A percentile compares a stretch with the other conserved stretches of the same genome.
Conservation (phyloP, 2,113 vertebrate genomes). For the Bothrops jararaca region DNA sequence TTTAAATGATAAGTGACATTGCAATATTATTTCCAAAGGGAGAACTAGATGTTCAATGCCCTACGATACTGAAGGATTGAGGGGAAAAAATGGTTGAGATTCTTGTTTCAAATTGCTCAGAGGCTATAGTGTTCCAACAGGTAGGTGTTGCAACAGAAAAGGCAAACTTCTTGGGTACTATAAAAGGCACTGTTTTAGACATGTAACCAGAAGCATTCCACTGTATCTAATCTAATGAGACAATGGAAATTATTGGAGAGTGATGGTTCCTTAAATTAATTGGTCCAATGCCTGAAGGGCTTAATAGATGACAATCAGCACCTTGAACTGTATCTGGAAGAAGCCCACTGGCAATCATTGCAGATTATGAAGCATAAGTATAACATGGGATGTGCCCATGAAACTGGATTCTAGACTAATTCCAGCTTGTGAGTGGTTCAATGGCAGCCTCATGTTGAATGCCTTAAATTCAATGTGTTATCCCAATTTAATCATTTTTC, state of each 20-base stretch:
- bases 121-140: neutral
- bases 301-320: too few relatives aligned
- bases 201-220: neutral
- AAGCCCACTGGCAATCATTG: too few relatives aligned
- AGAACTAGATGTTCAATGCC: neutral
- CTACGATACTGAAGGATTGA: neutral
- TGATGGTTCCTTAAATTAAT: too few relatives aligned
- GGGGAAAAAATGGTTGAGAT: neutral
- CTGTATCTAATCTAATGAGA: too few relatives aligned
- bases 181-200: neutral
- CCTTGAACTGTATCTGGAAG: too few relatives aligned
- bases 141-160: neutral
- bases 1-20: neutral
- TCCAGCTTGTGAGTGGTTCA: neutral
- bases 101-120: neutral
- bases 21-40: neutral
- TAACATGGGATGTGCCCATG: neutral
- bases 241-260: too few relatives aligned
- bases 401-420: neutral
- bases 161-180: neutral
- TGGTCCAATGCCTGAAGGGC: too few relatives aligned
- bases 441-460: neutral
- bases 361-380: neutral
- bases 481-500: neutral
- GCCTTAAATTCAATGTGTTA: neutral